Base-by-base conservation (phyloP, 2,797 vertebrate genomes). In the Sebastes iracundus region DNA sequence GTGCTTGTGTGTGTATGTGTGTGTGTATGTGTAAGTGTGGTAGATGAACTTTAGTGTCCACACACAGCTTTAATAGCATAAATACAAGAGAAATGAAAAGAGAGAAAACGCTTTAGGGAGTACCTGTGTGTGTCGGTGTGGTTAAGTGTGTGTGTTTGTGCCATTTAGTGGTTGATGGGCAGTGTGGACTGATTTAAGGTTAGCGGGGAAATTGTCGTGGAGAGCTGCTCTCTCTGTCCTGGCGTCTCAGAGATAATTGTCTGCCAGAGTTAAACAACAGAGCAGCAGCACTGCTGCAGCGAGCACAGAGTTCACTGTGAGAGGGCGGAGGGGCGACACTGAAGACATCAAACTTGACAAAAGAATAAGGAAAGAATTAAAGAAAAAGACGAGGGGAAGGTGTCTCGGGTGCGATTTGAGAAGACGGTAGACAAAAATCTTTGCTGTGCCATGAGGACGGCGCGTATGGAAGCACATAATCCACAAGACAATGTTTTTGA, bases 221-320 rank as follows among this genome's bases (percentile, higher is more conserved):
- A 89, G 88, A 87, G 86, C 71, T 71, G 80, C 77, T 88, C 70
- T 90, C 79, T 83, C 83, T 74, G 75, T 84, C 75, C 77, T 79
- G 78, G 75, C 85, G 77, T 84, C 87, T 92, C 75, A 79, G 66
- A 90, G 91, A 92, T 94, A 95, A 95, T 93, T 95, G 94, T 93
- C 88, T 93, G 81, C 79, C 83, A 83, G 80, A 92, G 81, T 83
- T 93, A 90, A 88, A 90, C 89, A 88, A 84, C 84, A 88, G 83
- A 82, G 85, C 81, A 70, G 80, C 67, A 82, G 79, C 67, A 62
- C 61, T 52, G 72, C 58, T 62, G 76, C 80, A 72, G 70, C 7
- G 3, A 75, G 84, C 25, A 46, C 66, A 75, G 76, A 76, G 75
- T 85, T 88, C 75, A 83, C 71, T 64, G 58, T 72, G 67, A 82